Conservation (phyloP, 1,140 invertebrate species). For the Planococcus citri region DNA sequence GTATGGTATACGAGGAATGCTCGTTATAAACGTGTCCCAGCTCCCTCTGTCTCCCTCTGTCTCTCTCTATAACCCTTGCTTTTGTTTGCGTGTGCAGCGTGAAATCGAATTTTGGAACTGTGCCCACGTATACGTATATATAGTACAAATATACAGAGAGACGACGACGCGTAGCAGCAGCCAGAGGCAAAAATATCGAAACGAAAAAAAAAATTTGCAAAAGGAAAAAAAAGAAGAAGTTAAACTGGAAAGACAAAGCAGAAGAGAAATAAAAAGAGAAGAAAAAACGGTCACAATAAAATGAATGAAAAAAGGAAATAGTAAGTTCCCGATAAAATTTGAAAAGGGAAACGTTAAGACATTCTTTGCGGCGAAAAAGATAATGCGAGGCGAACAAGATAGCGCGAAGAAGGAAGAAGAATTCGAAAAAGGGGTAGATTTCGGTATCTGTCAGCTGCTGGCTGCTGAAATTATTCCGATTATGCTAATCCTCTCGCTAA, state of each 20-base stretch:
- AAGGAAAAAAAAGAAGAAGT: slow-evolving; percentile 2
- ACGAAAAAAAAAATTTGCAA: slow-evolving; percentile 13
- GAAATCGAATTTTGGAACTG: neutral
- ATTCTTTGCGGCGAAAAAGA: neutral
- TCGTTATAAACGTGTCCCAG: too few species aligned
- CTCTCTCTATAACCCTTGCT: neutral
- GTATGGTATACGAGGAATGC: too few species aligned
- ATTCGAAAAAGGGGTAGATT: slow-evolving; percentile 17
- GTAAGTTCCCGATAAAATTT: slow-evolving; percentile 19
- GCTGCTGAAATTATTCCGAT: slow-evolving; percentile 19
- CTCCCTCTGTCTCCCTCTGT: too few species aligned
- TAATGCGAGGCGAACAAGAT: neutral
- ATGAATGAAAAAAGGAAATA: slow-evolving; percentile 19
- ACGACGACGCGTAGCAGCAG: too few species aligned
- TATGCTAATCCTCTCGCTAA: slow-evolving; percentile 16
- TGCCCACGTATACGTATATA: neutral
- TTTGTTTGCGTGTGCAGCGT: neutral
- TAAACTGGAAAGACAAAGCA: neutral
- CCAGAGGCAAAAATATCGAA: neutral
- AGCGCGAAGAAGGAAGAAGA: neutral
- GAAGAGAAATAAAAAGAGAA: neutral
- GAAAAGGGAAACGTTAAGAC: slow-evolving; percentile 16
- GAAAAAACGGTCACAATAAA: slow-evolving; percentile 19
- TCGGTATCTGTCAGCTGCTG: slow-evolving; percentile 15
- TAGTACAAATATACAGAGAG: too few species aligned